Percentiles rank a stretch among this genome's conserved stretches.
These are phyloP conservation scores for Cepaea hortensis DNA, from an alignment of 2,888 invertebrate species.

Conservation along the genomic window DNA sequence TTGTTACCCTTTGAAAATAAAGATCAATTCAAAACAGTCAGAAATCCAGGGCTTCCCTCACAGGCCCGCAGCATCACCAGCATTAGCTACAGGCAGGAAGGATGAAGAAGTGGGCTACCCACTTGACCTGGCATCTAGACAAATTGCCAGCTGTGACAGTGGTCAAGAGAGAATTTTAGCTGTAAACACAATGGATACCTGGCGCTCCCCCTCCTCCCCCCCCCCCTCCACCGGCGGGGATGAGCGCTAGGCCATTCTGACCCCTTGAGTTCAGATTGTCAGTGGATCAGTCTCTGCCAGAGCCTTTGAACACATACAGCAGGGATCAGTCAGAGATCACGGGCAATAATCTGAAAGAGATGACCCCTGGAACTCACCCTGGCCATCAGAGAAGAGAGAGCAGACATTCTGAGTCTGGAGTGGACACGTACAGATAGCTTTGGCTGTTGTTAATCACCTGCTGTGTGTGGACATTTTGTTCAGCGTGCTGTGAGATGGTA, in stretches of 20 bases:
- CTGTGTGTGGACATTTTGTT: too few relatives aligned
- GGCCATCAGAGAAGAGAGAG: background rate
- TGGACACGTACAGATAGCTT: conserved; percentile 36
- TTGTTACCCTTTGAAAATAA: too few relatives aligned
- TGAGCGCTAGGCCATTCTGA: background rate
- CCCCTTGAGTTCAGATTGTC: conserved; percentile 29
- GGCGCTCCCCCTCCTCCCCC: background rate
- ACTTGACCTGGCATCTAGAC: conserved; percentile 13
- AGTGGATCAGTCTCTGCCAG: conserved; percentile 28
- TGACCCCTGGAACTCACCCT: background rate
- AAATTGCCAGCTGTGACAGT: background rate
- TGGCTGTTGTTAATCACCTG: background rate
- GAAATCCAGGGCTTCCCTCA: background rate
- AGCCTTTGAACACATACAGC: conserved; percentile 23
- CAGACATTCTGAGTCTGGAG: background rate
- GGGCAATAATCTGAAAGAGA: background rate
- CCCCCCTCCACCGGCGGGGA: conserved; percentile 10
- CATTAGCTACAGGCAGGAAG: background rate
- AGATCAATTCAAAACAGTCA: background rate
- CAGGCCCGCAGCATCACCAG: background rate
- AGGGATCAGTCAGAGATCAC: background rate
- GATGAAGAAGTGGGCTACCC: background rate
- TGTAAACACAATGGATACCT: conserved; percentile 29
- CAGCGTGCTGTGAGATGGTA: too few relatives aligned
- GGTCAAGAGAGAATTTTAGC: conserved; percentile 1